Evolutionary conservation across 1,140 invertebrate genomes (phyloP), one percentile per base, ranked within the genome.

Genomic region (Zaprionus nigranus): DNA sequence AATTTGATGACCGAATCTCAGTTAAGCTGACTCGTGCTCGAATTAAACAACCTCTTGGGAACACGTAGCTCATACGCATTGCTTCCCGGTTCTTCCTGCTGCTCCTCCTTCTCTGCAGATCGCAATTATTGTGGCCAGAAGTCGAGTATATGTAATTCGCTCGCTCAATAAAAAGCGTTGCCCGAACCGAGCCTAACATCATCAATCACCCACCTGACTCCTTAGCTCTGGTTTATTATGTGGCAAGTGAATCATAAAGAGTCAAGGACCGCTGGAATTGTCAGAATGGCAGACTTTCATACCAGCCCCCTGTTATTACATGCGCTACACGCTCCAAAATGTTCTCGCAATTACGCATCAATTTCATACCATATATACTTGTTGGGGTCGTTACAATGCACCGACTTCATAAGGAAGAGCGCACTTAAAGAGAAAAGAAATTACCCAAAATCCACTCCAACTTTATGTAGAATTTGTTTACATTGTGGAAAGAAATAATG

Each of bases 291-390:
- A 46, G 40, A 17, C 6, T 9, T 7, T 7, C 40, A 46, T n/a
- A 46, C 6, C 40, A 17, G 40, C 38, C 15, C 40, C 46, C 46
- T 51, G 46, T 67, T 54, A 83, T 83, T 83, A 83, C 72, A 64
- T 76, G 81, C 66, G 68, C 72, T 83, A 83, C 81, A 83, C 81
- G 81, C 81, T 83, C 81, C 68, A 83, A 66, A 76, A 83, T 82
- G 62, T 66, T 76, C 2, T 28, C 66, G 20, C 51, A 77, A 84
- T 69, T 69, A 57, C 74, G 11, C 53, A 75, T 53, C 64, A 65
- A 51, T 46, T 61, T 73, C 17, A 13, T 38, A 62, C 58, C 22
- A 17, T 24, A 62, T 59, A 59, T 51, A 20, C 20, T 26, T 34
- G 34, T 38, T 85, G 82, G 64, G 75, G 79, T 67, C 61, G 30